These are phyloP conservation scores for Clarias gariepinus DNA, from an alignment of 2,113 vertebrate genomes.

Conservation along the genomic window DNA sequence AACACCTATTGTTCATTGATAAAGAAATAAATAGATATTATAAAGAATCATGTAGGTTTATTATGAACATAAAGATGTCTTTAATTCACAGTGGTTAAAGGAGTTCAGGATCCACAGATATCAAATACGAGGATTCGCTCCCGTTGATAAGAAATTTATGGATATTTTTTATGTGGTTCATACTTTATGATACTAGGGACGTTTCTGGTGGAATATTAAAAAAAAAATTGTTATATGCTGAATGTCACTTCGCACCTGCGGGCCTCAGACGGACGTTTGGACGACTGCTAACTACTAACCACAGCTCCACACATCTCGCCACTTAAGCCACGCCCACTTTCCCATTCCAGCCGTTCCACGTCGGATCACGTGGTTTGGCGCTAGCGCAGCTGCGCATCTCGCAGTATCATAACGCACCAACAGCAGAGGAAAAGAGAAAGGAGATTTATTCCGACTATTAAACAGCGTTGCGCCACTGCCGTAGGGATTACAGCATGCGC, in stretches of 20 bases:
- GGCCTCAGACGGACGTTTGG: background rate
- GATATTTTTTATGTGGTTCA: background rate
- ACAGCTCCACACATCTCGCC: background rate
- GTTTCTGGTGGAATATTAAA: background rate
- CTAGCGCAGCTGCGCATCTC: slow-evolving; percentile 56
- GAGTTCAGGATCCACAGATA: background rate
- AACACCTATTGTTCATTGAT: too few relatives aligned
- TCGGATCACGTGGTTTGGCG: slow-evolving; percentile 51
- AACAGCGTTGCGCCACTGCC: slow-evolving; percentile 29
- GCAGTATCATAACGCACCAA: slow-evolving; percentile 51
- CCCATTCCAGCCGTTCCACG: slow-evolving; percentile 16
- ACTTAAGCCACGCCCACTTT: background rate
- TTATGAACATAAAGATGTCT: background rate
- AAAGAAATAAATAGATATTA: too few relatives aligned
- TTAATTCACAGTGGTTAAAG: background rate
- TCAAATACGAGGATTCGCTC: background rate
- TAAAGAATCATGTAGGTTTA: background rate
- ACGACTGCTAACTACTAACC: background rate
- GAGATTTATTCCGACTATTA: slow-evolving; percentile 22
- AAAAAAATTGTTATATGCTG: background rate
- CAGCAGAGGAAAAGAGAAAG: slow-evolving; percentile 38
- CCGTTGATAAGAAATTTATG: background rate
- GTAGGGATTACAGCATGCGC: slow-evolving; percentile 65
- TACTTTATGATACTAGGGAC: background rate
- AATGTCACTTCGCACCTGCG: background rate